Conservation (phyloP, 2,113 vertebrate species). For the Centropus bengalensis region DNA sequence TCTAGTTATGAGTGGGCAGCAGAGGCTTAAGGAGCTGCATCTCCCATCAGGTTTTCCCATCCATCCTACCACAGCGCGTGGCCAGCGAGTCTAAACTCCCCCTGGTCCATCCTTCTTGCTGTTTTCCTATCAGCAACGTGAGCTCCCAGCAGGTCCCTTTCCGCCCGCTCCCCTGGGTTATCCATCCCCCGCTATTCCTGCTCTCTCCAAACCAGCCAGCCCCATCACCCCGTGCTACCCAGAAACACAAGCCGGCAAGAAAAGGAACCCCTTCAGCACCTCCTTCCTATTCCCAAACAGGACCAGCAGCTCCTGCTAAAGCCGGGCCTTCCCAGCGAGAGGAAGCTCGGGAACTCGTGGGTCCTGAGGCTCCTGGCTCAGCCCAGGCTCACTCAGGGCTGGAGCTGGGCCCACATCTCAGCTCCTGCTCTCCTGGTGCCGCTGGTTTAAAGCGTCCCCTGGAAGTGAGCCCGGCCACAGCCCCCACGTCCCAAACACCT, state of each 20-base stretch:
- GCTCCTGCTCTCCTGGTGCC: no score
- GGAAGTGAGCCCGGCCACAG: background rate
- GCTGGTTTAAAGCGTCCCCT: no score
- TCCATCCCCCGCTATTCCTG: background rate
- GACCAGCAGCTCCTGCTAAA: no score
- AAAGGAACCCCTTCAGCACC: no score
- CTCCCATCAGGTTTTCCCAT: background rate
- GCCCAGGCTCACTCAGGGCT: no score
- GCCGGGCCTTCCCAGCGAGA: no score
- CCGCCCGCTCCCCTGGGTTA: background rate
- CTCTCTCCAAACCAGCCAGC: background rate
- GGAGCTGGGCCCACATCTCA: no score
- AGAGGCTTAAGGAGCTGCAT: background rate
- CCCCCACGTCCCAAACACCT: background rate
- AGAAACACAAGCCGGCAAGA: background rate
- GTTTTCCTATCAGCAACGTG: background rate
- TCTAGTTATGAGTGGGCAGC: background rate
- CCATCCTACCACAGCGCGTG: background rate
- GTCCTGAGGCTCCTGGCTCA: no score
- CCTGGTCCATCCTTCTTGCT: fast-evolving
- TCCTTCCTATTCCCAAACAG: no score
- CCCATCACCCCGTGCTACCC: fast-evolving
- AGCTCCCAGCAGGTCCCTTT: background rate
- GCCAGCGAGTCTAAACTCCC: background rate
- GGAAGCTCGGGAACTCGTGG: no score